A percentile compares a stretch with the other conserved stretches of the same genome.
Conservation (phyloP, 2,888 invertebrate species). For the Pristionchus arcanus region DNA sequence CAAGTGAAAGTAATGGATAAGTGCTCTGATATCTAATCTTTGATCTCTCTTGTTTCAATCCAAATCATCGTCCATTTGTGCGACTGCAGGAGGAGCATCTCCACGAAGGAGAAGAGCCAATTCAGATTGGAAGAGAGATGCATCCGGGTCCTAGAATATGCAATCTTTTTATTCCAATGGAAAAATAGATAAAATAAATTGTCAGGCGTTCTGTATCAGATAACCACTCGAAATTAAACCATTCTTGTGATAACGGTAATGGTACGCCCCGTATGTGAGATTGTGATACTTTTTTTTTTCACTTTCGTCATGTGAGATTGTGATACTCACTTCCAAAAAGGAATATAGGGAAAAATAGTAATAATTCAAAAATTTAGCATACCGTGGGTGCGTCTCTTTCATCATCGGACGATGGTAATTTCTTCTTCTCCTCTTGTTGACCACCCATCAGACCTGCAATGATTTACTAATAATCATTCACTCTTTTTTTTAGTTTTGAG, state of each 20-base stretch:
- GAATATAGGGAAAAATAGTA: too few relatives aligned
- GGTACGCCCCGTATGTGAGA: too few relatives aligned
- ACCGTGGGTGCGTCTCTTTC: constrained; percentile 27
- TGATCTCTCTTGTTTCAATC: neutral
- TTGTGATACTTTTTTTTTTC: too few relatives aligned
- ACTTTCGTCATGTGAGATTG: too few relatives aligned
- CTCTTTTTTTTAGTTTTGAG: too few relatives aligned
- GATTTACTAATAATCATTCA: neutral
- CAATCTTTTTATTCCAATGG: neutral
- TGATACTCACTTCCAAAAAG: too few relatives aligned
- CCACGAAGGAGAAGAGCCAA: constrained; percentile 20
- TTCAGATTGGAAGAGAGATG: constrained; percentile 35
- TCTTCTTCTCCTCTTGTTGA: constrained; percentile 50
- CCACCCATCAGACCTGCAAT: constrained; percentile 53
- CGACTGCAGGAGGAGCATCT: neutral
- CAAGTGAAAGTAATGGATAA: constrained; percentile 39
- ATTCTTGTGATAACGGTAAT: too few relatives aligned
- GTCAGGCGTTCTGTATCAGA: too few relatives aligned
- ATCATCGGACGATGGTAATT: constrained; percentile 45
- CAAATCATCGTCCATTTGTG: constrained; percentile 54
- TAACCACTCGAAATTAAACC: too few relatives aligned
- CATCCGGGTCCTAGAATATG: neutral
- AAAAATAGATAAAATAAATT: too few relatives aligned
- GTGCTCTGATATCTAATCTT: constrained; percentile 12
- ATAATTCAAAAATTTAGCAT: too few relatives aligned